Evolutionary conservation across 2,888 invertebrate species (phyloP), one percentile per base, ranked within the genome.

Genomic region (Cancer borealis): DNA sequence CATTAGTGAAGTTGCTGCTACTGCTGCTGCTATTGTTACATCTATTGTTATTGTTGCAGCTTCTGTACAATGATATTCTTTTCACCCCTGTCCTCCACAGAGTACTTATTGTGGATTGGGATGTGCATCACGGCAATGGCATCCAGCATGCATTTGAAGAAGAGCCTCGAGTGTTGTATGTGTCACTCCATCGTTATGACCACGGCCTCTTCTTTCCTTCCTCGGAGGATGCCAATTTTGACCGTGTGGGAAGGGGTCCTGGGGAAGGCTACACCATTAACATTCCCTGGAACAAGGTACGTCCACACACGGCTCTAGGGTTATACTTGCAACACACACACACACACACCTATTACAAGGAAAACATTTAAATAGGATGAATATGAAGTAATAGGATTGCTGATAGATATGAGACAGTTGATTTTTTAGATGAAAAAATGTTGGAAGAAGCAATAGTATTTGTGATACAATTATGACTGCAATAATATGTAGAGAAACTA

Each of bases 111-210:
- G 96, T 99, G 0, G 99, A 99, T 97, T 99, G 99, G 98, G 99
- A 99, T 96, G 98, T 99, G 3, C 99, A 99, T 96, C 99, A 99
- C 96, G 99, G 99, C 1, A 99, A 99, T 96, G 99, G 96, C 0
- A 98, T 98, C 12, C 98, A 98, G 96, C 97, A 97, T 90, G 97
- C 98, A 95, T 98, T 99, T 92, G 98, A 98, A 95, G 97, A 97
- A 4, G 97, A 98, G 96, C 97, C 97, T 0, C 97, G 98, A 96
- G 98, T 99, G 79, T 97, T 99, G 95, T 99, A 99, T 96, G 97
- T 99, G 88, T 99, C 99, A 14, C 97, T 99, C 39, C 99, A 99
- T 97, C 98, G 99, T 14, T 99, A 98, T 96, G 99, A 99, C 96
- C 97, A 98, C 96, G 99, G 98, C 0, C 97, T 97, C n/a, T 99